Conservation (phyloP, 2,888 invertebrate species). For the Druceiella hillmani region DNA sequence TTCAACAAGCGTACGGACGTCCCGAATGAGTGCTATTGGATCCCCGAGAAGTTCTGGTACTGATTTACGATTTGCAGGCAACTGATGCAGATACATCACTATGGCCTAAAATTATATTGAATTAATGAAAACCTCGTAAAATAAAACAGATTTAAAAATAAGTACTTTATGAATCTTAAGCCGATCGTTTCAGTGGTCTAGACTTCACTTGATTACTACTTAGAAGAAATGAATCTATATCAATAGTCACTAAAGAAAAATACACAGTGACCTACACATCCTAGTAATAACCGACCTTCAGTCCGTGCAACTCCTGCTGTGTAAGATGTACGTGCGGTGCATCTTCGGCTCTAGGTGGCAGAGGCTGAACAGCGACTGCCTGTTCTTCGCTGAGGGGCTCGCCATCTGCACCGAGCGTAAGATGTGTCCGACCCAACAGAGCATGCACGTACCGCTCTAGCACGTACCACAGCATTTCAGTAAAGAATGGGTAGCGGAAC, state of each 20-base stretch:
- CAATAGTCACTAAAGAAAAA: conserved; percentile 2
- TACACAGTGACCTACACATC: too few relatives aligned
- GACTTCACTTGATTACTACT: too few relatives aligned
- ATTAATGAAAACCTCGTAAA: conserved; percentile 1
- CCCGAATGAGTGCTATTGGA: conserved; percentile 83
- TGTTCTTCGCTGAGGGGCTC: conserved; percentile 23
- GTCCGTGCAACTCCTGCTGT: conserved; percentile 71
- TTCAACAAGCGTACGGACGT: conserved; percentile 83
- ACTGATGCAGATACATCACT: conserved; percentile 83
- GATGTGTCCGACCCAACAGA: conserved; percentile 76
- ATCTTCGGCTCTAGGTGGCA: too few relatives aligned
- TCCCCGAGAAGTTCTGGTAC: conserved; percentile 87
- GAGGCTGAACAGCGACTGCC: conserved; percentile 9
- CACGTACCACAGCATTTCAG: conserved; percentile 98
- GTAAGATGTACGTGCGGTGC: conserved; percentile 67
- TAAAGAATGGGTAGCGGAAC: conserved; percentile 97
- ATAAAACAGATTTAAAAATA: conserved; percentile 9
- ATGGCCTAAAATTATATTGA: conserved; percentile 56
- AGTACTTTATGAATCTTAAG: not conserved
- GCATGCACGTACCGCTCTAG: conserved; percentile 88
- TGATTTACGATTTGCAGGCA: conserved; percentile 85
- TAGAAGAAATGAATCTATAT: not conserved
- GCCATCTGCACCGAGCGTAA: conserved; percentile 43
- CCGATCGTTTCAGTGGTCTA: too few relatives aligned
- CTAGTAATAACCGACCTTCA: conserved; percentile 61